phyloP scores from a whole-genome alignment of 1,140 invertebrate species.

The Melitaea cinxia region DNA sequence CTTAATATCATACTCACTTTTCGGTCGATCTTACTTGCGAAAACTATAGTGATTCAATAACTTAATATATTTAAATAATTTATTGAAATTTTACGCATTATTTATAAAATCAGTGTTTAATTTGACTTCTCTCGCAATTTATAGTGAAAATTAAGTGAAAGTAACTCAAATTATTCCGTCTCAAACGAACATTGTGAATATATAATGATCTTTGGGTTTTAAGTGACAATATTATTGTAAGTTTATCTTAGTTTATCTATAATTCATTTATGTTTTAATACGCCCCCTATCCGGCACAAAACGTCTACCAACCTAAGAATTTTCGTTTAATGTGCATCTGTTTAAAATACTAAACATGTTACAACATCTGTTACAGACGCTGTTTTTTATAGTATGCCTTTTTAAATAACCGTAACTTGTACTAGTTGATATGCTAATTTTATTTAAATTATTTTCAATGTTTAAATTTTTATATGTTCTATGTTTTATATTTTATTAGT shows the following conservation, averaged over 20 bases:
- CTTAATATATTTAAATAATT: not conserved
- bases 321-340: too few relatives aligned
- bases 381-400: too few relatives aligned
- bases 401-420: too few relatives aligned
- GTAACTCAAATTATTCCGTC: not conserved
- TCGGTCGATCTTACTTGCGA: conserved; percentile 12
- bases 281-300: too few relatives aligned
- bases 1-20: not conserved
- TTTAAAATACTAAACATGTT: too few relatives aligned
- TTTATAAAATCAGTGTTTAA: not conserved
- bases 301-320: too few relatives aligned
- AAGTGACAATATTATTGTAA: conserved; percentile 9
- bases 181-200: not conserved
- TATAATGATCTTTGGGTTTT: conserved; percentile 2
- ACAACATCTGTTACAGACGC: too few relatives aligned
- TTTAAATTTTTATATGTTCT: too few relatives aligned
- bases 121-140: not conserved
- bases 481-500: too few relatives aligned
- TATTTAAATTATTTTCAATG: too few relatives aligned
- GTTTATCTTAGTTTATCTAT: not conserved
- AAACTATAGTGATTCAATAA: not conserved
- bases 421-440: too few relatives aligned
- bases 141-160: conserved; percentile 7
- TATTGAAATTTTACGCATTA: not conserved
- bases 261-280: too few relatives aligned